These are phyloP conservation scores for Drosophila demipolita DNA, from an alignment of 2,888 invertebrate genomes.

Conservation along the genomic window DNA sequence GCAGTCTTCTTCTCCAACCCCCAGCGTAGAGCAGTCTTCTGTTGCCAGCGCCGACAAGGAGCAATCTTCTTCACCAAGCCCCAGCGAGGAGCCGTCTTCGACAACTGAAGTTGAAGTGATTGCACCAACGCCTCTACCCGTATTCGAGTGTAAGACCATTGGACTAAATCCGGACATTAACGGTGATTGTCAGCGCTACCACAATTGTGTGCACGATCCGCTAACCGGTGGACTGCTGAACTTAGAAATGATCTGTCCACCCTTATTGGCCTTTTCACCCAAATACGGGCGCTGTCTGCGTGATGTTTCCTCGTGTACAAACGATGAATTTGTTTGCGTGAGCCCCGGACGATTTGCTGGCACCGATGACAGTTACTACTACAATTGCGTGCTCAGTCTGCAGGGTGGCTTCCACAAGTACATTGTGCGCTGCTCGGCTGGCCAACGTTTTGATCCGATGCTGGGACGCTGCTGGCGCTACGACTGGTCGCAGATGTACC, in stretches of 20 bases:
- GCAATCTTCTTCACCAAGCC: not conserved
- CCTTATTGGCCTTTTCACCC: slow-evolving; percentile 54
- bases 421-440: slow-evolving; percentile 69
- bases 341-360: slow-evolving; percentile 57
- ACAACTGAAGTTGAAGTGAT: slow-evolving; percentile 19
- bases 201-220: slow-evolving; percentile 56
- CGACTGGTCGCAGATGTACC: slow-evolving; percentile 56
- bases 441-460: slow-evolving; percentile 64
- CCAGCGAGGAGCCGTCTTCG: not conserved
- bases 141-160: slow-evolving; percentile 49
- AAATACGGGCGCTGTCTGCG: slow-evolving; percentile 65
- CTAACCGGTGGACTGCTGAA: slow-evolving; percentile 29
- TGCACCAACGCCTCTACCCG: slow-evolving; percentile 50
- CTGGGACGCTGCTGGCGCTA: slow-evolving; percentile 70
- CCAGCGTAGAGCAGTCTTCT: slow-evolving; percentile 4
- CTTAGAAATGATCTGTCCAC: slow-evolving; percentile 55
- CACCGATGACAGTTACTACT: slow-evolving; percentile 68
- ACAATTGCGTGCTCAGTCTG: slow-evolving; percentile 62
- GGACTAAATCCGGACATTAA: slow-evolving; percentile 56
- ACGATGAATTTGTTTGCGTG: slow-evolving; percentile 55
- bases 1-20: slow-evolving; percentile 4
- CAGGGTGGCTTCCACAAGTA: slow-evolving; percentile 71
- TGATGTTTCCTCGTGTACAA: slow-evolving; percentile 66
- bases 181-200: slow-evolving; percentile 66
- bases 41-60: slow-evolving; percentile 9